Evolutionary conservation across 2,113 vertebrate species (phyloP), one percentile per base, ranked within the genome.

Genomic region (Gasterosteus nipponicus): DNA sequence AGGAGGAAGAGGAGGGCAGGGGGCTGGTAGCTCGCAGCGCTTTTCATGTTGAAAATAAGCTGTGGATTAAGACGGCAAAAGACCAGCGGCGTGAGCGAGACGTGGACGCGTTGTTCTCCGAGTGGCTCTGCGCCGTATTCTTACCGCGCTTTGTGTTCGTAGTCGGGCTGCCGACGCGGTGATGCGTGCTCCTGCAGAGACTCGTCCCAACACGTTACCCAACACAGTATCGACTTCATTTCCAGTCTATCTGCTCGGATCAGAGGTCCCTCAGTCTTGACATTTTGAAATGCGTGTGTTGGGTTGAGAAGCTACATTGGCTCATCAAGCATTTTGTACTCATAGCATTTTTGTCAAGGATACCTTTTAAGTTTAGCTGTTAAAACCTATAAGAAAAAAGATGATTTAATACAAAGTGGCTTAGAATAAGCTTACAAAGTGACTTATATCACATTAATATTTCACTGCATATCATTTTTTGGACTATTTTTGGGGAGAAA

Each of bases 41-140:
- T 79, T 88, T 79, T 90, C 66, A 79, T 68, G 60, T 83, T 69
- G 71, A 77, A 73, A 89, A 86, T 86, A 80, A 88, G 64, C 65
- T 31, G 44, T 56, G 68, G 78, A 81, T 84, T 73, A 75, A 78
- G 67, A 78, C 60, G 1, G 66, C 51, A 42, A 59, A 78, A 74
- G 67, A 61, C 70, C 11, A 12, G 10, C 5, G 38, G 54, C 77
- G 57, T 77, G 31, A 14, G 44, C 69, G 65, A 53, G 44, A 72
- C 22, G 62, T 65, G 78, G 75, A 83, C 77, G 78, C 39, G 75
- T 26, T 81, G 72, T 85, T 46, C 79, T 78, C 41, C 1, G 16
- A 60, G 65, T 59, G 41, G 1, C 26, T 61, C n/a, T 67, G 60
- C 29, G 9, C n/a, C 22, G 16, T 47, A n/a, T 16, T 57, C 15